Conservation (phyloP, 2,888 invertebrate genomes). For the Rambutsinella grinnellia region DNA sequence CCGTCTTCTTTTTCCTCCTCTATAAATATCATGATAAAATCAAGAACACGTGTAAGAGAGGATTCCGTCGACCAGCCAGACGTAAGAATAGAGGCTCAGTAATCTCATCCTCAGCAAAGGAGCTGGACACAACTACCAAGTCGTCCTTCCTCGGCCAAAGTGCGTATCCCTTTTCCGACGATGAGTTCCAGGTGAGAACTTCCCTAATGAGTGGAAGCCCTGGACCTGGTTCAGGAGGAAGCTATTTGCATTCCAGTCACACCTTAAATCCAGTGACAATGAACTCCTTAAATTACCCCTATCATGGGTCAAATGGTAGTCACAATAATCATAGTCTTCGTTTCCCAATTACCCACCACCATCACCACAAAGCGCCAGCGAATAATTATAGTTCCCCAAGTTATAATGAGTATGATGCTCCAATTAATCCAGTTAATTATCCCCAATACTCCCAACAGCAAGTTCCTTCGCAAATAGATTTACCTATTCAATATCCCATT, state of each 20-base stretch:
- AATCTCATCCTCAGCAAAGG: constrained; percentile 60
- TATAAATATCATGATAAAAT: constrained; percentile 86
- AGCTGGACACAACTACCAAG: constrained; percentile 62
- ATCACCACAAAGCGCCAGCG: constrained; percentile 47
- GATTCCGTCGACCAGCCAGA: constrained; percentile 59
- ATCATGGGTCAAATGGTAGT: constrained; percentile 53
- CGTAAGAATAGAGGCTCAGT: constrained; percentile 61
- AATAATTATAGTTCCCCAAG: constrained; percentile 60
- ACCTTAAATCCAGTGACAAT: constrained; percentile 57
- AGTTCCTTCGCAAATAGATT: constrained; percentile 52
- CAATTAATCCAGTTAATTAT: constrained; percentile 60
- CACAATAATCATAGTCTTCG: constrained; percentile 56
- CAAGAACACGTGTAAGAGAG: constrained; percentile 80
- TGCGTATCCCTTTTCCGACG: constrained; percentile 63
- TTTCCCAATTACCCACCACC: constrained; percentile 46
- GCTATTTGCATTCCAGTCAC: constrained; percentile 45
- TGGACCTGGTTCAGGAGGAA: constrained; percentile 40
- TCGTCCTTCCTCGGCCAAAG: constrained; percentile 64
- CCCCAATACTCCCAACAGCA: constrained; percentile 51
- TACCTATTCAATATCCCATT: constrained; percentile 59
- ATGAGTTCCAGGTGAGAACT: constrained; percentile 62
- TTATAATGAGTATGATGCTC: constrained; percentile 65
- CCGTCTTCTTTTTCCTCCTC: constrained; percentile 79
- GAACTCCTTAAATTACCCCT: constrained; percentile 59
- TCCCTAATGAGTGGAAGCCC: constrained; percentile 62